Evolutionary conservation across 2,888 invertebrate species (phyloP).

Genomic region (Chaetoderma sp.): DNA sequence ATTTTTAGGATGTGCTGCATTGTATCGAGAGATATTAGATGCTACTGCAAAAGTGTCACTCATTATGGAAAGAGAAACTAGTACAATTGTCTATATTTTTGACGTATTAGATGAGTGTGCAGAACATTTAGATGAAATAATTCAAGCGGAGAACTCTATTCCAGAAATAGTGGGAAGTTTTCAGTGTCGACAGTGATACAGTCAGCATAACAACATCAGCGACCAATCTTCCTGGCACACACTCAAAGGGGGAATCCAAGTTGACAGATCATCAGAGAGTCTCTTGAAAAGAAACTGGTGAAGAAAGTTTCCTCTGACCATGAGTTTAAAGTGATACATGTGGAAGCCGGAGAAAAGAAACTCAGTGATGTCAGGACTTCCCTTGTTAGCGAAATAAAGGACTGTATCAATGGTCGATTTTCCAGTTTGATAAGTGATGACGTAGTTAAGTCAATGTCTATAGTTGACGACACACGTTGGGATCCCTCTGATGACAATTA

Average conservation of each 20-base stretch:
- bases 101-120: neutral
- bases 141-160: neutral
- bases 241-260: neutral
- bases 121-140: neutral
- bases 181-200: neutral
- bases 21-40: neutral
- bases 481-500: neutral
- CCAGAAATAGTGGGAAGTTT: neutral
- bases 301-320: neutral
- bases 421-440: neutral
- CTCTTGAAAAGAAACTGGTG: neutral
- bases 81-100: neutral
- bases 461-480: neutral
- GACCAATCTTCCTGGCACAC: neutral
- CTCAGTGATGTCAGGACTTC: neutral
- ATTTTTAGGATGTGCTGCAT: neutral
- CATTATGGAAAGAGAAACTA: neutral
- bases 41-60: neutral
- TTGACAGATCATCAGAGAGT: neutral
- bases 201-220: neutral
- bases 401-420: neutral
- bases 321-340: neutral
- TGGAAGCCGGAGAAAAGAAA: neutral
- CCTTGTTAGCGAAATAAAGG: neutral
- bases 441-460: neutral